Evolutionary conservation across 2,797 vertebrate species (phyloP).

Genomic region (Neostethus bicornis): DNA sequence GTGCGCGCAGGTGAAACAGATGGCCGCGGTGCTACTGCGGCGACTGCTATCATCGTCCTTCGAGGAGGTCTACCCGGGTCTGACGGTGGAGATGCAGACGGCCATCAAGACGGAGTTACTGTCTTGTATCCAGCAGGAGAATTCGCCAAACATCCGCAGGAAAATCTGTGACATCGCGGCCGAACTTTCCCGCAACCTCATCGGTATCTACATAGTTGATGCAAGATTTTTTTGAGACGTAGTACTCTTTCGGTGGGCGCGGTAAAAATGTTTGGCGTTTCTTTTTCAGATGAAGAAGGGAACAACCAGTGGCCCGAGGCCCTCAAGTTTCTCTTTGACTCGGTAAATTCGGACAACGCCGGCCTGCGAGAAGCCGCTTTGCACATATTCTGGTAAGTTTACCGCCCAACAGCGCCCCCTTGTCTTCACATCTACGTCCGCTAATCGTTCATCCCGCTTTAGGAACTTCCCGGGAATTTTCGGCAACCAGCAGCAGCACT

Average conservation of each 20-base stretch:
- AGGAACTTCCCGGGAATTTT: conserved; percentile 99
- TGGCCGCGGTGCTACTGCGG: conserved; percentile 95
- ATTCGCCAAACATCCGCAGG: conserved; percentile 90
- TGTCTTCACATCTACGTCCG: no score
- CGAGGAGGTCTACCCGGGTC: conserved; percentile 93
- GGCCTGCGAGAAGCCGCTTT: conserved; percentile 92
- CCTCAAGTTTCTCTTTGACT: conserved; percentile 97
- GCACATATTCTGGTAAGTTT: conserved; percentile 97
- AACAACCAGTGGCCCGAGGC: conserved; percentile 98
- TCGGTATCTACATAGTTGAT: no score
- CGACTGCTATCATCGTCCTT: conserved; percentile 95
- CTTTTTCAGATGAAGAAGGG: conserved; percentile 89
- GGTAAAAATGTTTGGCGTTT: no score
- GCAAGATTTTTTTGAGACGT: no score
- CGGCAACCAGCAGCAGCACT: conserved; percentile 98
- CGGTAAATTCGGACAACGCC: conserved; percentile 92
- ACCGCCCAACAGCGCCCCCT: no score
- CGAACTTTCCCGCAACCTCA: conserved; percentile 93
- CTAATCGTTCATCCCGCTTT: neutral
- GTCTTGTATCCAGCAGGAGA: conserved; percentile 90
- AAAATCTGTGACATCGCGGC: conserved; percentile 97
- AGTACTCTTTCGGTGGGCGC: no score
- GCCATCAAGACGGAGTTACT: conserved; percentile 93
- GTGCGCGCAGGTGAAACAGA: conserved; percentile 88
- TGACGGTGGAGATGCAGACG: conserved; percentile 89